Evolutionary conservation across 2,888 invertebrate genomes (phyloP), one percentile per base, ranked within the genome.

Genomic region (Phortica magna): DNA sequence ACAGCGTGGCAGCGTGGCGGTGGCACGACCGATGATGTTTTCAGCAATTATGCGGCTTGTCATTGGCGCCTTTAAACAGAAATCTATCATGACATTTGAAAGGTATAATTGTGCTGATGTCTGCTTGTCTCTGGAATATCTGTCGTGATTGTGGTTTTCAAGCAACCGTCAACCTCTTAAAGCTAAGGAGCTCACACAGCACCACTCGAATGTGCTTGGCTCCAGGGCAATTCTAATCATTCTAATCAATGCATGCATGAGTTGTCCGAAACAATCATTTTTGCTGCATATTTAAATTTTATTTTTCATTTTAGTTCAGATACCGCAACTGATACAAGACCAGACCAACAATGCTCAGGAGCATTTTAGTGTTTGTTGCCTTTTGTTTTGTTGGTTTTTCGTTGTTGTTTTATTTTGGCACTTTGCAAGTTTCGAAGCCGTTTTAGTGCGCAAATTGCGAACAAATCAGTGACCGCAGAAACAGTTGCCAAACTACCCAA

Each of bases 391-490:
- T 12, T 48, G 48, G 2, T 48, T 14, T 12, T 12, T 9, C 10
- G 10, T 22, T 9, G 9, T 31, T 39, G 22, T 12, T 61, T 61
- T 61, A 1, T 10, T 61, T 10, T 22, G 31, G 22, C 17, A 55
- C 17, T 55, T 61, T 9, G 19, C 10, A 61, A 61, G 22, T 55
- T 12, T 6, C 31, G 48, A 5, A 9, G 48, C 48, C 9, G 10
- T 12, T 12, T 48, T 48, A 9, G 2, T 48, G 48, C 48, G 14
- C 48, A 48, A 48, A 48, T 48, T 59, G 64, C 14, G 17, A 41
- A 67, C 67, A 67, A 67, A 42, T 67, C n/a, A 67, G n/a, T 67
- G 67, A 67, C 67, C 67, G 14, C 67, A 67, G n/a, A 67, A 48
- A 67, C 42, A 67, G 67, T 67, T 67, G 67, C 42, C 42, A 67